Conservation (phyloP, 2,113 vertebrate genomes). For the Podilymbus podiceps region DNA sequence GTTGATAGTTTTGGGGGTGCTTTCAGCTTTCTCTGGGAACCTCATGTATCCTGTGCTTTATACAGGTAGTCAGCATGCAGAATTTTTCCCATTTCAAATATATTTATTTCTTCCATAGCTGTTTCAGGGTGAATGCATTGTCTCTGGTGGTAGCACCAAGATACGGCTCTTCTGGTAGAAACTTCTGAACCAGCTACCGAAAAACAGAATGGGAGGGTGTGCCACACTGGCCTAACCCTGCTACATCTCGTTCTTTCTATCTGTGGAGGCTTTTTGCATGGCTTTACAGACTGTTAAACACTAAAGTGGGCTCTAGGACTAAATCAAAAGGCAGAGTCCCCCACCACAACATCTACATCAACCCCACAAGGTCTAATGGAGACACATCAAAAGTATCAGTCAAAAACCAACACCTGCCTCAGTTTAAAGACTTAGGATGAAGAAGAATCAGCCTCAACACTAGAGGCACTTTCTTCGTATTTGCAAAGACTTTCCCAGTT, state of each 20-base stretch:
- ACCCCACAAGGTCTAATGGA: not conserved
- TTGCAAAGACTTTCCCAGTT: not conserved
- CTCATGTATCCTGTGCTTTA: not conserved
- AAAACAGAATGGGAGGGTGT: not conserved
- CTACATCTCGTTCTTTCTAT: too few relatives aligned
- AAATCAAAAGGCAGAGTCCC: not conserved
- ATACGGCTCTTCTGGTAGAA: not conserved
- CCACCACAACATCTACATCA: not conserved
- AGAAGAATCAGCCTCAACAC: not conserved
- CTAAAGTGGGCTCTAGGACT: not conserved
- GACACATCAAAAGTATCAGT: not conserved
- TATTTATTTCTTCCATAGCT: not conserved
- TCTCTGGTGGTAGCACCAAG: not conserved
- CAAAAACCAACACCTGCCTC: not conserved
- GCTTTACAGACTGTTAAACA: not conserved
- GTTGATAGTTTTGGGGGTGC: not conserved
- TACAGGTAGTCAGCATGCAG: not conserved
- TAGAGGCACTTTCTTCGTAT: fast-evolving
- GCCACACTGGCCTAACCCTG: not conserved
- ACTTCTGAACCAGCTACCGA: not conserved
- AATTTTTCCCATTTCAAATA: not conserved
- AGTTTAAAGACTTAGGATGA: not conserved
- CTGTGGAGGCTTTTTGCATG: not conserved
- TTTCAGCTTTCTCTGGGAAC: not conserved
- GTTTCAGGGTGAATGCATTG: not conserved